These are phyloP conservation scores for Morus bassanus DNA, from an alignment of 2,797 vertebrate species.

Conservation along the genomic window DNA sequence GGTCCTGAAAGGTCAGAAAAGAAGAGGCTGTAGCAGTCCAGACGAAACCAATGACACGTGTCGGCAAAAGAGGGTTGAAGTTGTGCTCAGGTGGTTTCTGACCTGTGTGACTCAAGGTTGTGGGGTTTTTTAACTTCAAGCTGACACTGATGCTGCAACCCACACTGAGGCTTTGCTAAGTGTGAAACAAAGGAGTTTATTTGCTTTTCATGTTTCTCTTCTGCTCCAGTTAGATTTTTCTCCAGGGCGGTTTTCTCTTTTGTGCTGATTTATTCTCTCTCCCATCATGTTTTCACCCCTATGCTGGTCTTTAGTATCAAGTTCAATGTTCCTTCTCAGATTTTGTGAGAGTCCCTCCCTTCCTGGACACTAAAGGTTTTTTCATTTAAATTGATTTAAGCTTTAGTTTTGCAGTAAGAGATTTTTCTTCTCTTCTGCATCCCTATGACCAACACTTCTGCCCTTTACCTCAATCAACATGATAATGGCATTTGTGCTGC, in stretches of 20 bases:
- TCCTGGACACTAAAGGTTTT: neutral
- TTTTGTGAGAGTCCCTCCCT: neutral
- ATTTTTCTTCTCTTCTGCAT: conserved; percentile 14
- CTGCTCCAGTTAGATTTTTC: conserved; percentile 16
- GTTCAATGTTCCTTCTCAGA: neutral
- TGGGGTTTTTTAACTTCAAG: neutral
- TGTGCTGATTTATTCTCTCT: conserved; percentile 7
- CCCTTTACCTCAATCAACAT: conserved; percentile 58
- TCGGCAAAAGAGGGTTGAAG: neutral
- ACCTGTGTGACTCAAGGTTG: neutral
- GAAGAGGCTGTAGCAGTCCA: neutral
- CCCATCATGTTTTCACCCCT: neutral
- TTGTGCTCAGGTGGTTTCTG: neutral
- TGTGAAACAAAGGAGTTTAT: conserved; percentile 30
- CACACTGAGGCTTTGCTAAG: neutral
- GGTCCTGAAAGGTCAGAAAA: neutral
- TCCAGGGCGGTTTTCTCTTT: neutral
- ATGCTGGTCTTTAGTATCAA: neutral
- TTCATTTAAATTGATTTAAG: conserved; percentile 29
- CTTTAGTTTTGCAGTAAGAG: conserved; percentile 2
- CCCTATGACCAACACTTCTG: neutral
- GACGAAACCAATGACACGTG: neutral
- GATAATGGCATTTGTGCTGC: conserved; percentile 41
- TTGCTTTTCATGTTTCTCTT: conserved; percentile 27
- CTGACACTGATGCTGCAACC: neutral